These are phyloP conservation scores for Gymnopithys bicolor DNA, from an alignment of 2,797 vertebrate species.

Conservation along the genomic window DNA sequence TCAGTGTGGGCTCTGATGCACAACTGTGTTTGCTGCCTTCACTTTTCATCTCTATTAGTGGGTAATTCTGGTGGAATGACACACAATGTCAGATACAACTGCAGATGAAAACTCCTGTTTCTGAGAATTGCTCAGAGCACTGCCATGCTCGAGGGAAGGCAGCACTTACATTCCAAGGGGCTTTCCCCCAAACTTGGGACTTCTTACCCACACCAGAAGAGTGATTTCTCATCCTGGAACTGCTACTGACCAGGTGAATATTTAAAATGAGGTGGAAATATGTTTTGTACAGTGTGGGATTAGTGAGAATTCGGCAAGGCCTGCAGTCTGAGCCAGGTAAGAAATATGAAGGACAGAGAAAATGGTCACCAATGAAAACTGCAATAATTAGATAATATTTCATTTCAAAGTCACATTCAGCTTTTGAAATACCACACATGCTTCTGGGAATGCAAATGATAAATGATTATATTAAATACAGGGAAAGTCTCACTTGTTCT, in stretches of 20 bases:
- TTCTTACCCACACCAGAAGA: neutral
- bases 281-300: neutral
- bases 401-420: neutral
- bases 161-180: neutral
- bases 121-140: neutral
- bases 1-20: neutral
- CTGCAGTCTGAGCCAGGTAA: neutral
- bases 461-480: neutral
- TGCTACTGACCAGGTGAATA: neutral
- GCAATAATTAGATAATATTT: neutral
- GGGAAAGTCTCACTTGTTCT: neutral
- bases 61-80: neutral
- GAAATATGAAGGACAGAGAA: neutral
- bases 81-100: neutral
- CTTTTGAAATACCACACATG: neutral
- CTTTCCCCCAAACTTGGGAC: neutral
- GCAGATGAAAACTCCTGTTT: neutral
- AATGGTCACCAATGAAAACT: neutral
- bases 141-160: neutral
- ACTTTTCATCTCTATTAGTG: neutral
- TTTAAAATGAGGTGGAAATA: neutral
- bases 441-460: constrained; percentile 10
- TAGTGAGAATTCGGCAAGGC: neutral
- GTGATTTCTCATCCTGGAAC: neutral
- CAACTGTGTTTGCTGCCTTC: neutral